Base-by-base conservation (phyloP, 2,797 vertebrate genomes). In the Macropus fuliginosus region DNA sequence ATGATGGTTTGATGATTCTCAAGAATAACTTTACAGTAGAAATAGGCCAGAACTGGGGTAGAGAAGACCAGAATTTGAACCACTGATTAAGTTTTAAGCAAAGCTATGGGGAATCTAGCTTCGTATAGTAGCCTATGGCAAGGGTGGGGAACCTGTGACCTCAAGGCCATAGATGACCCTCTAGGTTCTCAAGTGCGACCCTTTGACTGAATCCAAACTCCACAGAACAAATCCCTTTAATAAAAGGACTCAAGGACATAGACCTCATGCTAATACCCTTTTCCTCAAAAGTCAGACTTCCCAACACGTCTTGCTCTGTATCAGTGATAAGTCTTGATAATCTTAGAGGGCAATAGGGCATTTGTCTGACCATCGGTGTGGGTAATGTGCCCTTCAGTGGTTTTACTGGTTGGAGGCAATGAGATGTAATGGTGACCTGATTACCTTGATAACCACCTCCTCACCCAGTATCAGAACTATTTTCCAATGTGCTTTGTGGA, bases 401-500 rank as follows among this genome's bases (percentile, higher is more conserved):
- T 66, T 94, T 91, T 95, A 56, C 24, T 52, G n/a, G 27, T 28
- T 81, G n/a, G 56, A 90, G 16, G 56, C 46, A 50, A 46, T 92
- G 81, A 92, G 81, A 55, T 91, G 6, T 54, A 5, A 0, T 12
- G 92, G 27, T 55, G 91, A 52, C 10, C 52, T 55, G 9, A 31
- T 31, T 0, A 29, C 74, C 92, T 92, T 94, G 28, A 92, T 3
- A 50, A 92, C 52, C 52, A 28, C 27, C 34, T 89, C n/a, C 56
- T 91, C 55, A 13, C 16, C n/a, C 92, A 27, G 31, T 31, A 50
- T 54, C 21, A n/a, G 91, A 87, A 94, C 87, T 34, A 55, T 56
- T 97, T 56, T 90, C 52, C 40, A 56, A 54, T 46, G 46, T 92
- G 28, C 18, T 66, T 14, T 93, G 3, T 91, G 62, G 56, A 94